phyloP scores from a whole-genome alignment of 2,797 vertebrate species.

The Lepidocolaptes lacrymiger region DNA sequence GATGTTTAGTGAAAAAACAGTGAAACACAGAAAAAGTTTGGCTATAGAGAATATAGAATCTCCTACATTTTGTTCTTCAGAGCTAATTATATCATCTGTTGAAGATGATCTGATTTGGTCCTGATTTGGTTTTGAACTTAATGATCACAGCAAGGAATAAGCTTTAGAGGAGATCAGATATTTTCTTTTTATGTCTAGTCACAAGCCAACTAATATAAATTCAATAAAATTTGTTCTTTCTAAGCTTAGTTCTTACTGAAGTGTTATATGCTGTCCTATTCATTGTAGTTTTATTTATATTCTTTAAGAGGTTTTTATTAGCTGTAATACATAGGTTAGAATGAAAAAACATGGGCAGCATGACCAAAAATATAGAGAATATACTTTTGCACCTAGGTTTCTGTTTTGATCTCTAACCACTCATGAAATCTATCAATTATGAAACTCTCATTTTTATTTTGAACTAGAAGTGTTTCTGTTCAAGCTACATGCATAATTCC shows the following conservation, averaged over 20 bases:
- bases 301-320: fast-evolving
- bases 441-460: not conserved
- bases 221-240: not conserved
- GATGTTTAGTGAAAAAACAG: not conserved
- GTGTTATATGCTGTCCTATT: not conserved
- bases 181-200: not conserved
- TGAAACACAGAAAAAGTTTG: not conserved
- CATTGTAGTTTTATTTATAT: not conserved
- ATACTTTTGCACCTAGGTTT: not conserved
- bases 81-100: not conserved
- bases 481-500: not conserved
- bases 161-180: not conserved
- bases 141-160: not conserved
- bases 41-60: not conserved
- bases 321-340: not conserved
- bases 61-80: not conserved
- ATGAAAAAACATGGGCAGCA: not conserved
- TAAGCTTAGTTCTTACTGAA: not conserved
- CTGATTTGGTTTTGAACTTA: not conserved
- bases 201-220: not conserved
- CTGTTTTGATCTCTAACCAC: not conserved
- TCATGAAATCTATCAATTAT: not conserved
- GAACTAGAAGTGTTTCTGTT: not conserved
- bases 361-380: not conserved
- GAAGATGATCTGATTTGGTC: not conserved